A percentile compares a stretch with the other conserved stretches of the same genome.
Evolutionary conservation across 2,113 vertebrate genomes (phyloP).

Genomic region (Cyanoramphus novaezelandiae): DNA sequence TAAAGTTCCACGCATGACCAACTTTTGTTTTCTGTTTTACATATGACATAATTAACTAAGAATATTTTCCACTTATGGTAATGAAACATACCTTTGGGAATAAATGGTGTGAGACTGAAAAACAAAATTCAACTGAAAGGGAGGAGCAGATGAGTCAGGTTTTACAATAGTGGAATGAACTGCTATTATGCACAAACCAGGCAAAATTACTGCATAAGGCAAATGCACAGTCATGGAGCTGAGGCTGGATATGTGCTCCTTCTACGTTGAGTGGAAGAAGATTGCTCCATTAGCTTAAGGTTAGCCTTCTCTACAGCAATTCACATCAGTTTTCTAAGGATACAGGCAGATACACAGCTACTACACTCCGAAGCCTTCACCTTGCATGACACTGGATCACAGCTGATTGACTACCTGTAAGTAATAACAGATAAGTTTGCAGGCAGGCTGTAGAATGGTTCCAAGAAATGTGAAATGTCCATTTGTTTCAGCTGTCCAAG

Average conservation of each 20-base stretch:
- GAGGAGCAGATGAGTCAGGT: not conserved
- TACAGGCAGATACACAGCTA: not conserved
- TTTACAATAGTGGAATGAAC: not conserved
- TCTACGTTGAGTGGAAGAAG: not conserved
- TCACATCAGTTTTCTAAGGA: not conserved
- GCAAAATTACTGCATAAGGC: not conserved
- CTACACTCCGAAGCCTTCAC: not conserved
- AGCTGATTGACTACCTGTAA: not conserved
- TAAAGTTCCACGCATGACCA: not conserved
- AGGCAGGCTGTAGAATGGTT: not conserved
- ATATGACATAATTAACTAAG: not conserved
- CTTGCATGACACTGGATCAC: not conserved
- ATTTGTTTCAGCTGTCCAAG: not conserved
- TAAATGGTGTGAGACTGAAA: not conserved
- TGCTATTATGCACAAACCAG: not conserved
- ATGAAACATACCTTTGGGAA: not conserved
- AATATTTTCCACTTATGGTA: not conserved
- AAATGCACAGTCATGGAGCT: not conserved
- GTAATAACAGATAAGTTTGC: not conserved
- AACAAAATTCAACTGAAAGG: conserved; percentile 4
- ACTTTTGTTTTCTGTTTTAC: not conserved
- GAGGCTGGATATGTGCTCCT: not conserved
- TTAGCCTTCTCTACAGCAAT: not conserved
- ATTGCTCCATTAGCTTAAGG: not conserved
- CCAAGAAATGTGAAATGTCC: not conserved